A percentile compares a stretch with the other conserved stretches of the same genome.
Evolutionary conservation across 92 coral and sea anemone genomes (phyloP).

Genomic region (Zoanthus gigantus): DNA sequence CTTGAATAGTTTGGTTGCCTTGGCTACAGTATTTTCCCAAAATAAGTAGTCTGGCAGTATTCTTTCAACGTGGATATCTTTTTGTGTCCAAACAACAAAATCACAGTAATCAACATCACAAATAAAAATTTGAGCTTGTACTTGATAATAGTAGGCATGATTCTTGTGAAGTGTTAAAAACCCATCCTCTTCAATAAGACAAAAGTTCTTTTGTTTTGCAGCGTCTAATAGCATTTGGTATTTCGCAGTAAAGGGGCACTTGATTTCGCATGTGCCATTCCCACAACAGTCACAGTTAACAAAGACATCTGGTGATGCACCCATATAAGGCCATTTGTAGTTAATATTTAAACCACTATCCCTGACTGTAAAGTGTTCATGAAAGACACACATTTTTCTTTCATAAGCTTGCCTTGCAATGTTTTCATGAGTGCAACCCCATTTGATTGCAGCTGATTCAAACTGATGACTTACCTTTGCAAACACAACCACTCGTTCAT

Average conservation of each 20-base stretch:
- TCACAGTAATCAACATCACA: slow-evolving; percentile 25
- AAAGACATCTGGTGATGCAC: slow-evolving; percentile 74
- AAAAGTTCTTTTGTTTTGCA: slow-evolving; percentile 51
- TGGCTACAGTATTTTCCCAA: slow-evolving; percentile 51
- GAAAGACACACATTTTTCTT: slow-evolving; percentile 35
- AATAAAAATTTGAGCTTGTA: slow-evolving; percentile 59
- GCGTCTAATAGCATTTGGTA: slow-evolving; percentile 20
- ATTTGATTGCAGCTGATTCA: slow-evolving; percentile 52
- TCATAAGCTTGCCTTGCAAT: slow-evolving; percentile 55
- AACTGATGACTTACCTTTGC: slow-evolving; percentile 48
- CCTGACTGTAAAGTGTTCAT: slow-evolving; percentile 43
- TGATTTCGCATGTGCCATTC: slow-evolving; percentile 52
- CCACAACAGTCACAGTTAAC: slow-evolving; percentile 75
- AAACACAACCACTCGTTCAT: slow-evolving; percentile 2
- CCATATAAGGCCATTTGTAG: slow-evolving; percentile 59
- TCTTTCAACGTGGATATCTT: slow-evolving; percentile 57
- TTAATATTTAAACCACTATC: slow-evolving; percentile 67
- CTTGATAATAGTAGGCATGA: slow-evolving; percentile 73
- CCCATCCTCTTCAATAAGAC: slow-evolving; percentile 39
- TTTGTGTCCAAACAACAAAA: slow-evolving; percentile 61
- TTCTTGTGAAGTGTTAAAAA: slow-evolving; percentile 40
- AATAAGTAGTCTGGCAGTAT: slow-evolving; percentile 50
- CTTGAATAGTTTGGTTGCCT: slow-evolving; percentile 37
- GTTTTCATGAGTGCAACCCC: slow-evolving; percentile 68
- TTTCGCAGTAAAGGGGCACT: slow-evolving; percentile 48